Evolutionary conservation across 1,140 invertebrate species (phyloP).

Genomic region (Macrobrachium nipponense): DNA sequence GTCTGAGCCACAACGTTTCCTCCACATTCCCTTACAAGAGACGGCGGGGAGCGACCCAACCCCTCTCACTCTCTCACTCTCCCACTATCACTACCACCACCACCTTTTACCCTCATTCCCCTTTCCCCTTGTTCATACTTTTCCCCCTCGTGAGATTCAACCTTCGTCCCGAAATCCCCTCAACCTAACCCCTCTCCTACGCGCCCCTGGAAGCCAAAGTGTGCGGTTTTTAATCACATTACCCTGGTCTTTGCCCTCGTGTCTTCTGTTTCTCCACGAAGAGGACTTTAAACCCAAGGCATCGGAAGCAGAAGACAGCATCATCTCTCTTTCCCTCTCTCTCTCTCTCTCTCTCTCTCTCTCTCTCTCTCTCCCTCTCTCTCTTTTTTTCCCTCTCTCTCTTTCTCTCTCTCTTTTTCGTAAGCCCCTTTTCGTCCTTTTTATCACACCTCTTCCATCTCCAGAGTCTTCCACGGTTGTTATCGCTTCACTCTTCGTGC

Average conservation of each 20-base stretch:
- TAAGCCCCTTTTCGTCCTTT: neutral
- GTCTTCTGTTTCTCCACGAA: too few species aligned
- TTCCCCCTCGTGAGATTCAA: neutral
- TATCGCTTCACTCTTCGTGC: too few species aligned
- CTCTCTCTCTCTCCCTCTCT: neutral
- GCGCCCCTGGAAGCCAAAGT: too few species aligned
- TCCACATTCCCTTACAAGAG: conserved; percentile 12
- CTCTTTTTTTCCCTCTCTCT: neutral
- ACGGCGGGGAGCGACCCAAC: conserved; percentile 2
- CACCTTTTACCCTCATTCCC: neutral
- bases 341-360: neutral
- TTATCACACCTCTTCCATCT: too few species aligned
- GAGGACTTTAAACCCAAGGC: too few species aligned
- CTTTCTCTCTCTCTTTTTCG: conserved; percentile 1
- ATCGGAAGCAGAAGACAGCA: too few species aligned
- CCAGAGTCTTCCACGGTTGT: too few species aligned
- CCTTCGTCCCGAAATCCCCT: too few species aligned
- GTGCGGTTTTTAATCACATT: too few species aligned
- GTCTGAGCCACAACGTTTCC: conserved; percentile 8
- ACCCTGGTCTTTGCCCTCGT: too few species aligned
- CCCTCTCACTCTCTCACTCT: neutral
- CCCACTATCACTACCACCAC: neutral
- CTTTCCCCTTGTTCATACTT: neutral
- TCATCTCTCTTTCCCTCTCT: neutral
- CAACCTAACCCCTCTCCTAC: too few species aligned